Evolutionary conservation across 1,140 invertebrate genomes (phyloP).

Genomic region (Xylocopa sonorina): DNA sequence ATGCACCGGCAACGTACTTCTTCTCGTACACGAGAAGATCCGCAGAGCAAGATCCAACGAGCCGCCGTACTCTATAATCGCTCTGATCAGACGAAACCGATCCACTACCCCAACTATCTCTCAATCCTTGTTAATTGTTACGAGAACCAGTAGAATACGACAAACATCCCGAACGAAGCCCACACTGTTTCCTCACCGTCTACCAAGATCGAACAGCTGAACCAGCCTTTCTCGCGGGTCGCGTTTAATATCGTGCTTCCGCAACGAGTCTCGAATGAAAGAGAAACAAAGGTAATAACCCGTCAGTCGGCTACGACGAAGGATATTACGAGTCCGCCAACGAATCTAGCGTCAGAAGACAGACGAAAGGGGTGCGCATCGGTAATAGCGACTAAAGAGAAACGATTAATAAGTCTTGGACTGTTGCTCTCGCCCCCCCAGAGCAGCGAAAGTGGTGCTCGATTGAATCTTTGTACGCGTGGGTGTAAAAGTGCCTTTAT

Average conservation of each 20-base stretch:
- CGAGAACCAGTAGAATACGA: no score
- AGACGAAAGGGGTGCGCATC: conserved; percentile 8
- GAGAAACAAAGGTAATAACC: conserved; percentile 30
- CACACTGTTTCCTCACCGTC: no score
- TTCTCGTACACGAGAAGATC: no score
- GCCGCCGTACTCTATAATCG: not conserved
- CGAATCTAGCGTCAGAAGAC: conserved; percentile 4
- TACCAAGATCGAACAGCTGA: not conserved
- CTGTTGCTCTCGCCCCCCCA: not conserved
- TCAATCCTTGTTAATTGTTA: not conserved
- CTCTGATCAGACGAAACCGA: no score
- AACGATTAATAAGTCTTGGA: conserved; percentile 42
- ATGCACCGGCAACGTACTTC: no score
- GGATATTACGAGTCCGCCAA: conserved; percentile 31
- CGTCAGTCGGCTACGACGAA: not conserved
- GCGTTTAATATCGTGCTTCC: conserved; percentile 19
- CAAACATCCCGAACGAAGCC: no score
- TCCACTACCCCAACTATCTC: not conserved
- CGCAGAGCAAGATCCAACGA: no score
- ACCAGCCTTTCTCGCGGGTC: not conserved
- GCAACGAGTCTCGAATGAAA: conserved; percentile 2
- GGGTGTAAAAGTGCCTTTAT: conserved; percentile 56
- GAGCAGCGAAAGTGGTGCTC: not conserved
- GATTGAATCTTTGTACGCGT: conserved; percentile 42
- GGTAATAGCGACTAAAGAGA: no score